A percentile compares a stretch with the other conserved stretches of the same genome.
Conservation (phyloP, 2,888 invertebrate species). For the Anarsia innoxiella region DNA sequence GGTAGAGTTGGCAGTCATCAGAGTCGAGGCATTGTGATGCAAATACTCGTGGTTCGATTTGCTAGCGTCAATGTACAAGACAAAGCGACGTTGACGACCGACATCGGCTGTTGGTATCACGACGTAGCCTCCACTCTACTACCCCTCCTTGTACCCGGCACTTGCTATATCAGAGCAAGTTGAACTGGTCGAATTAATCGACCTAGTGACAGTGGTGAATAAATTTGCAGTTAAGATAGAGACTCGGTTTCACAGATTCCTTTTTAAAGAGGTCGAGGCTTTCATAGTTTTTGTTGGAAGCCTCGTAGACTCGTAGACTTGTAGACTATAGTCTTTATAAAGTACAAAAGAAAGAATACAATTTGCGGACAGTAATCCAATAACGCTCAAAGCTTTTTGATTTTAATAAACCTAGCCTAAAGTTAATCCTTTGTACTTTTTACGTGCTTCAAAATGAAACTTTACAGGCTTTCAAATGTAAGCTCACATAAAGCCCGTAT, state of each 20-base stretch:
- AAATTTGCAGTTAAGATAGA: conserved; percentile 6
- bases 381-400: no score
- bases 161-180: conserved; percentile 27
- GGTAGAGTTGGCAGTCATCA: conserved; percentile 45
- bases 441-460: no score
- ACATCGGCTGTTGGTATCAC: conserved; percentile 57
- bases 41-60: conserved; percentile 65
- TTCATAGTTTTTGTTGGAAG: no score
- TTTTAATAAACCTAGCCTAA: no score
- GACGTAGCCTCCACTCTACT: conserved; percentile 42
- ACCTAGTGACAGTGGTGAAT: conserved; percentile 5
- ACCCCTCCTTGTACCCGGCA: conserved; percentile 33
- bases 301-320: no score
- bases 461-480: conserved; percentile 3
- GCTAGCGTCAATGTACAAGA: conserved; percentile 63
- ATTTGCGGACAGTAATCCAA: no score
- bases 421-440: no score
- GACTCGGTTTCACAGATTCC: no score
- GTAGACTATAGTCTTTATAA: no score
- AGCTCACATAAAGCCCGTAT: conserved; percentile 4
- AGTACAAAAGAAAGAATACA: no score
- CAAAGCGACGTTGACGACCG: conserved; percentile 68
- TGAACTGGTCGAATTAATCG: conserved; percentile 20
- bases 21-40: conserved; percentile 68
- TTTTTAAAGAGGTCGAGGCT: no score